Evolutionary conservation across 2,797 vertebrate genomes (phyloP), one percentile per base, ranked within the genome.

Genomic region (Coilia nasus): DNA sequence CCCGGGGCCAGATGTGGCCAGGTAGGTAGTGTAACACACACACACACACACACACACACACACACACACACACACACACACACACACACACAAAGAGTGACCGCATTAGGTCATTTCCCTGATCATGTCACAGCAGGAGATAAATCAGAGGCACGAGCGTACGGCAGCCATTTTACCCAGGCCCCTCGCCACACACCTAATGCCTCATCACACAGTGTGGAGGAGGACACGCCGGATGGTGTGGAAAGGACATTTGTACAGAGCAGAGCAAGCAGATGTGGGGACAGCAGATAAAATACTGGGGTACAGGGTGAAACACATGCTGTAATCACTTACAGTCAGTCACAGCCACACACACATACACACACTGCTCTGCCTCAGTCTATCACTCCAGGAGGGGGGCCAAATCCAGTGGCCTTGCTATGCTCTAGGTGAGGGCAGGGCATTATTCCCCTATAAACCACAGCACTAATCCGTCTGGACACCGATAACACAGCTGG

Each of bases 1-100:
- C 93, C 81, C 41, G 10, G 85, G 87, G 93, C 93, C 94, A 95
- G 92, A 93, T 93, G 93, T 88, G 92, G 88, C 92, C 95, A 96
- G 95, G 94, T 96, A 96, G 95, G 94, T 96, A 94, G 91, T 92
- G 87, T 3, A 54, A 64, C 19, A 64, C 35, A 41, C 35, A 41
- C 35, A 64, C 60, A 19, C 60, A 17, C 60, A 92, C 92, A 91
- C 91, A 91, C 90, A 54, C 50, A 28, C 64, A 15, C 25, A 28
- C 64, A 71, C 23, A 35, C 64, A 31, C 35, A 41, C 35, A 41
- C 35, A 41, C 35, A 41, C 35, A 41, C 35, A 41, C 35, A 41
- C 35, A 41, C 35, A 41, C 35, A 41, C 35, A 41, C 35, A 41
- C 35, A 41, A 41, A 41, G 35, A 41, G 35, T 71, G 12, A 31